Evolutionary conservation across 2,113 vertebrate genomes (phyloP), one percentile per base, ranked within the genome.

Genomic region (Lynx canadensis): DNA sequence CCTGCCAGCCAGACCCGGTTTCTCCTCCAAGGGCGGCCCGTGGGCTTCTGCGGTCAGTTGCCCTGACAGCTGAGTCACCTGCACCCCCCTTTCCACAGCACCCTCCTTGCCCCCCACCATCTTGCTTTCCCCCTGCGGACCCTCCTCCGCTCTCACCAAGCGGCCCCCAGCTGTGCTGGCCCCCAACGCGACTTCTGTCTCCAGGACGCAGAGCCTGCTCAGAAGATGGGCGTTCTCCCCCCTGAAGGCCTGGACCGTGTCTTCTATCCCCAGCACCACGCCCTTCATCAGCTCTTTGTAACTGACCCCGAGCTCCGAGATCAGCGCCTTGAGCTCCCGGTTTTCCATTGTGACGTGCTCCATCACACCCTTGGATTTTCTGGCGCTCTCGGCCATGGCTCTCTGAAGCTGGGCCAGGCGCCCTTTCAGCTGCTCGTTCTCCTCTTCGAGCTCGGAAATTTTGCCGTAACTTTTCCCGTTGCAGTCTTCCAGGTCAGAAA

Each of bases 401-500:
- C 63, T 90, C 45, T 60, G 97, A 0, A 98, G 90, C 83, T 9
- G 97, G 12, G 96, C 73, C 65, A 97, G 60, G 6, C 71, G 38
- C 69, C 31, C 55, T 71, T 85, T 69, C 85, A 99, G 91, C 0
- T 6, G 10, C 14, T 31, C 13, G 0, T 98, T 98, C 65, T 98
- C 98, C 45, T 98, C 93, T 36, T 93, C 95, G 6, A 99, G 98
- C 52, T 96, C 84, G 11, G 97, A 97, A 33, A 99, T 96, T 5
- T 60, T 98, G 94, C 96, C 1, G 7, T 97, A 97, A 76, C 83
- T 98, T 12, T 83, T 82, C 6, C 4, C 38, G 29, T 97, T 98
- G 95, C 97, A 98, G 4, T 96, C 97, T 4, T 99, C 98, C 13
- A 99, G 98, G 60, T 98, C 97, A 2, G 97, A 97, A 48, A 99